phyloP scores from a whole-genome alignment of 2,888 invertebrate genomes.

The Pyrgus malvae region DNA sequence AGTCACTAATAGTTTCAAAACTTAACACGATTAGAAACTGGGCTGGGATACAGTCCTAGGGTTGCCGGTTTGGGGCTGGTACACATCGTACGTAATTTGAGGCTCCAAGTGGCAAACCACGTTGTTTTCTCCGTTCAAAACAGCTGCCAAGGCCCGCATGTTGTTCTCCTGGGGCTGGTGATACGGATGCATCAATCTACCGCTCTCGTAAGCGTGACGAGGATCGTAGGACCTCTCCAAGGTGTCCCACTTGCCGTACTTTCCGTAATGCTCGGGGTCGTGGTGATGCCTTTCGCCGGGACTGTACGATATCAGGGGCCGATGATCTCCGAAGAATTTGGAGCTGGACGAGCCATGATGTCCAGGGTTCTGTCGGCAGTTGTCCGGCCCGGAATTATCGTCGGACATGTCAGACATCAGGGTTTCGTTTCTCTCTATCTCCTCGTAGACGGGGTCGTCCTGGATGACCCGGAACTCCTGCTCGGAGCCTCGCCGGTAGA shows the following conservation, averaged over 20 bases:
- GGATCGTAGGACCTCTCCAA: slow-evolving; percentile 76
- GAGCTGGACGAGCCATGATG: slow-evolving; percentile 79
- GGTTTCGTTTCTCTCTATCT: slow-evolving; percentile 88
- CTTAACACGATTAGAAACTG: slow-evolving; percentile 61
- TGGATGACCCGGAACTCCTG: slow-evolving; percentile 81
- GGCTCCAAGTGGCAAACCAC: slow-evolving; percentile 94
- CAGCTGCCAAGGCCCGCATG: slow-evolving; percentile 86
- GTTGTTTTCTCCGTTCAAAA: slow-evolving; percentile 91
- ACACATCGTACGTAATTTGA: slow-evolving; percentile 79
- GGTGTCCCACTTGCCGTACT: slow-evolving; percentile 78
- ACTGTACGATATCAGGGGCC: slow-evolving; percentile 90
- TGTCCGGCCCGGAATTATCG: slow-evolving; percentile 84
- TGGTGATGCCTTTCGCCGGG: slow-evolving; percentile 84
- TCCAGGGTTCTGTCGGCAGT: slow-evolving; percentile 85
- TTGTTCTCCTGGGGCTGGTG: slow-evolving; percentile 80
- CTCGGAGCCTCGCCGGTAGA: slow-evolving; percentile 77
- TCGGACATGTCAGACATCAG: slow-evolving; percentile 90
- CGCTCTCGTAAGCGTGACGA: slow-evolving; percentile 71
- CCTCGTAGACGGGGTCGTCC: slow-evolving; percentile 91
- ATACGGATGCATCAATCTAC: slow-evolving; percentile 76
- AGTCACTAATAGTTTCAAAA: slow-evolving; percentile 52
- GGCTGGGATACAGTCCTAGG: slow-evolving; percentile 77
- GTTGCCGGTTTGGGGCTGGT: slow-evolving; percentile 70
- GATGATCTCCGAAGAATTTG: slow-evolving; percentile 90
- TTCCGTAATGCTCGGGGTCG: slow-evolving; percentile 72